Evolutionary conservation across 2,797 vertebrate species (phyloP), one percentile per base, ranked within the genome.

Genomic region (Phoxinus dragarum): DNA sequence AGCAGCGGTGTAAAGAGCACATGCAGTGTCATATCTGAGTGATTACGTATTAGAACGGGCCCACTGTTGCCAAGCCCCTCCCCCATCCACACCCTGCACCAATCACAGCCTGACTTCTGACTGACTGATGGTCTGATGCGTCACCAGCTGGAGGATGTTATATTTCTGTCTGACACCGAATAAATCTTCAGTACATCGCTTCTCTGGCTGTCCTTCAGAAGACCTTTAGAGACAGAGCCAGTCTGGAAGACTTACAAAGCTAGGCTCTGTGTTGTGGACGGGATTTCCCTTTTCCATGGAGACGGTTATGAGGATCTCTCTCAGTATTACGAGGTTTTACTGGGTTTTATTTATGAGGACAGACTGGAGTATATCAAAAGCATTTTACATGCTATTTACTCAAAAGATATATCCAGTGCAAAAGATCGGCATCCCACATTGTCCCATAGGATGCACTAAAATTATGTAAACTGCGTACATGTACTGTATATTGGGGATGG

Each of bases 1-100:
- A 92, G 92, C 91, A 88, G 80, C 1, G 54, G 67, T 89, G 89
- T 91, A 91, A 91, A 93, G 89, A 86, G 78, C 66, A 83, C 78
- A 88, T 19, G 49, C 84, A 72, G 52, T 56, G 81, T 38, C 75
- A 66, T 19, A 44, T 86, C 83, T 84, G 47, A 80, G 42, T 80
- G 72, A 88, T 47, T 68, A 49, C 69, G 56, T 86, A 81, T 86
- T 64, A 81, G 85, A 86, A 85, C 21, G 69, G 82, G 54, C 52
- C 72, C 84, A 56, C 77, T 86, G 84, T 84, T 86, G 85, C 86
- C 68, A 84, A 71, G 3, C 27, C 27, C 83, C 38, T 17, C 83
- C 75, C 56, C 66, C 38, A 1, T 21, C 47, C 34, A 9, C 36
- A 5, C 0, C 31, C 66, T 44, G 54, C 38, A 64, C 82, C 9